These are phyloP conservation scores for Drosophila sp. DNA, from an alignment of 1,140 invertebrate species.

Conservation along the genomic window DNA sequence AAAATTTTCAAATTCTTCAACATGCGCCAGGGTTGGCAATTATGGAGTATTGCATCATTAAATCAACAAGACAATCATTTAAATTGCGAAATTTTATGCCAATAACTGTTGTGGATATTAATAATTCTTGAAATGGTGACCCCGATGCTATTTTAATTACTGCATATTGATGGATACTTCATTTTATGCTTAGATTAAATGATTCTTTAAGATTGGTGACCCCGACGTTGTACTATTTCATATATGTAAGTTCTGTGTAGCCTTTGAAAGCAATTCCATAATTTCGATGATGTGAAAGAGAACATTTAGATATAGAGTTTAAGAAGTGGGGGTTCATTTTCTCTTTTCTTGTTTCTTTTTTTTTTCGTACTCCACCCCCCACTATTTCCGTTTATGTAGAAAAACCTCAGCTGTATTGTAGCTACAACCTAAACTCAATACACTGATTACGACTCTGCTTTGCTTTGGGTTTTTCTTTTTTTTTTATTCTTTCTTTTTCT, in stretches of 20 bases:
- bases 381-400: not conserved
- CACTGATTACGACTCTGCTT: constrained; percentile 17
- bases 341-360: not conserved
- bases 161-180: too few relatives aligned
- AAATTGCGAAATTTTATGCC: constrained; percentile 1
- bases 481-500: constrained; percentile 4
- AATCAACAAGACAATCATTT: constrained; percentile 2
- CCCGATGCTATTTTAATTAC: too few relatives aligned
- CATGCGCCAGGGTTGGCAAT: not conserved
- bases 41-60: not conserved
- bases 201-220: not conserved
- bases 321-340: not conserved
- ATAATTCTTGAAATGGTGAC: not conserved
- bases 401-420: constrained; percentile 12
- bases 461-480: not conserved
- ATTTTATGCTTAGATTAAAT: too few relatives aligned
- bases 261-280: too few relatives aligned
- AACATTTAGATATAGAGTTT: not conserved
- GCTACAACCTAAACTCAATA: constrained; percentile 18
- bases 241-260: too few relatives aligned
- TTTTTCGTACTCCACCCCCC: not conserved
- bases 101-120: not conserved
- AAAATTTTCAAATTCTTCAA: constrained; percentile 6
- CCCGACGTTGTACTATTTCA: not conserved
- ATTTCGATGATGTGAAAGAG: not conserved